Evolutionary conservation across 2,888 invertebrate genomes (phyloP), one percentile per base, ranked within the genome.

Genomic region (Nezara viridula): DNA sequence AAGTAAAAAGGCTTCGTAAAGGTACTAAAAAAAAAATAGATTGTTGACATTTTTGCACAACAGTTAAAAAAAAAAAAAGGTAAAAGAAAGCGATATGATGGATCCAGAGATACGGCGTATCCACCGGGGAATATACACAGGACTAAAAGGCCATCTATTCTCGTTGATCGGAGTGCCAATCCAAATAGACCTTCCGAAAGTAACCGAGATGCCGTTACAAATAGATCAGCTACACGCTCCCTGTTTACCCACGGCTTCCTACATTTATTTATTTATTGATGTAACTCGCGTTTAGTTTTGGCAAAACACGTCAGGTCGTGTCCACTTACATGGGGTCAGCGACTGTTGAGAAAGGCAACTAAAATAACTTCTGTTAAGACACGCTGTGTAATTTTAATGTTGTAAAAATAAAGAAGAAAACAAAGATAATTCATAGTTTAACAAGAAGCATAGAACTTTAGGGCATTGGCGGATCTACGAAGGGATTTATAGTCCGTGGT

Each of bases 111-210:
- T 37, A 73, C 66, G 14, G 0, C 32, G 27, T 9, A 32, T 37
- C 37, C 37, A 32, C 21, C 19, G 19, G 9, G 0, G 6, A 37
- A 73, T 21, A 73, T 73, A 37, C 21, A 73, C 32, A 73, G 66
- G 5, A 73, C 81, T 81, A 81, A 81, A 81, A 81, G 81, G 81
- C 81, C 81, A 44, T 81, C 81, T 81, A 81, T 81, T 81, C 52
- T 47, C 3, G 50, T 86, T 86, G 49, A 49, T 86, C 86, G 10
- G 86, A 86, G 86, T 86, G 86, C 86, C 86, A 86, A 86, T 86
- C 86, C 52, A 86, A 86, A 86, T 60, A 86, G 86, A 37, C 24
- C 44, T 44, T 52, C 86, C 52, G 60, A 86, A 86, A 86, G 86
- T 86, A 86, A 86, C 86, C 21, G 21, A 27, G 55, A 52, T 86